These are phyloP conservation scores for Coremacera marginata DNA, from an alignment of 2,888 invertebrate genomes.

Conservation along the genomic window DNA sequence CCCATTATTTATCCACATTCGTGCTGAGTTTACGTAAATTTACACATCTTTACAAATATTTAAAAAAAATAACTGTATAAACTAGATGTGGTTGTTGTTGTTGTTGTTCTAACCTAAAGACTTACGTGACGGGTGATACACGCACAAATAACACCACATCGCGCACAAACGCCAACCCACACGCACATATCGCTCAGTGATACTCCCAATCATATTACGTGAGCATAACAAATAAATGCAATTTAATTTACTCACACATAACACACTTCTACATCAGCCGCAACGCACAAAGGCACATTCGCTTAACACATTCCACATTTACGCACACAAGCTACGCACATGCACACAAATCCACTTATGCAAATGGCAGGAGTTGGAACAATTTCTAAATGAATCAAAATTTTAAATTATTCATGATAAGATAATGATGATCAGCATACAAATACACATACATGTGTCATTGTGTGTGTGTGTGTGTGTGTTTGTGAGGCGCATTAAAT, in stretches of 20 bases:
- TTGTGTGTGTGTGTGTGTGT: not conserved
- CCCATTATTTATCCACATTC: no score
- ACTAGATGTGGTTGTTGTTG: not conserved
- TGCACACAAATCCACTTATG: not conserved
- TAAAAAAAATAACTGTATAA: not conserved
- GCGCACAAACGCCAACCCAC: not conserved
- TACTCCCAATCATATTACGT: slow-evolving; percentile 7
- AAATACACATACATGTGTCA: not conserved
- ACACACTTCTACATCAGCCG: not conserved
- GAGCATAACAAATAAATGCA: slow-evolving; percentile 27
- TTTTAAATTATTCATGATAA: slow-evolving; percentile 24
- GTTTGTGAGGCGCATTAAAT: not conserved
- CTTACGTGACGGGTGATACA: not conserved
- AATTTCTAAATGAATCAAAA: slow-evolving; percentile 11
- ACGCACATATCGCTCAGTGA: not conserved
- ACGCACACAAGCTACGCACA: not conserved
- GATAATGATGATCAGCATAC: slow-evolving; percentile 7
- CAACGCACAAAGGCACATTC: not conserved
- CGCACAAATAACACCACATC: not conserved
- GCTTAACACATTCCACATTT: not conserved
- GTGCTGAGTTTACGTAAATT: not conserved
- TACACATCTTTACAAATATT: not conserved
- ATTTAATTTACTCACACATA: slow-evolving; percentile 20
- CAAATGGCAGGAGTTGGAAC: not conserved
- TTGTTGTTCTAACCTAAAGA: not conserved